Percentiles rank a stretch among this genome's conserved stretches.
Evolutionary conservation across 1,140 invertebrate genomes (phyloP).

Genomic region (Oryctes rhinoceros): DNA sequence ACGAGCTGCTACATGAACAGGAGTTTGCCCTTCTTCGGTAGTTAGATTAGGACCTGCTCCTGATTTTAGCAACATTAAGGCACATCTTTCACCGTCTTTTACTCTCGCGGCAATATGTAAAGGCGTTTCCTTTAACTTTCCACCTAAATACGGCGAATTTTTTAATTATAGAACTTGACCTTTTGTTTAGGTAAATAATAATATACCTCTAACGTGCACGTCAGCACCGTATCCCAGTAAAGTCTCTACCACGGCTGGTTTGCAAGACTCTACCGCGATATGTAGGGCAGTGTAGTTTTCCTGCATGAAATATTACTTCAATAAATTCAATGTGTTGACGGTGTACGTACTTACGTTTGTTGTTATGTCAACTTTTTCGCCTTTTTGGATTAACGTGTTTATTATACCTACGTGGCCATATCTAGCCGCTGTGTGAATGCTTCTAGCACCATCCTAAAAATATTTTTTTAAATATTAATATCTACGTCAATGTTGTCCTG

Average conservation of each 20-base stretch:
- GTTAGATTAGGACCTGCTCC: constrained; percentile 94
- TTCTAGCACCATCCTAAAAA: constrained; percentile 80
- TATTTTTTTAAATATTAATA: background rate
- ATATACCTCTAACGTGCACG: constrained; percentile 88
- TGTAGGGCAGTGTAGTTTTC: constrained; percentile 99
- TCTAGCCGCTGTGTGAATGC: constrained; percentile 90
- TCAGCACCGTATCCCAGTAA: constrained; percentile 95
- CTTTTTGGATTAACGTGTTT: constrained; percentile 93
- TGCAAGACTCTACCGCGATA: constrained; percentile 96
- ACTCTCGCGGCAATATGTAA: constrained; percentile 95
- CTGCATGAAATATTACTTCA: constrained; percentile 63
- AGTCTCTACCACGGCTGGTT: constrained; percentile 95
- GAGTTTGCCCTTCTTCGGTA: constrained; percentile 93
- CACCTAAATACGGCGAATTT: constrained; percentile 64
- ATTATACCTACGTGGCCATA: constrained; percentile 98
- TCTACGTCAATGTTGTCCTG: no score
- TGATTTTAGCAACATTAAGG: constrained; percentile 96
- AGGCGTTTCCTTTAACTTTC: constrained; percentile 88
- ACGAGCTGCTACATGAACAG: constrained; percentile 90
- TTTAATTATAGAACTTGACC: no score
- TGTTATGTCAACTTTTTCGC: constrained; percentile 93
- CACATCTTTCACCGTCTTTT: constrained; percentile 93
- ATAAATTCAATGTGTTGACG: background rate
- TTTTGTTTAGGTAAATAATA: background rate
- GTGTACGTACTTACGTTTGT: constrained; percentile 81